Percentiles rank a stretch among this genome's conserved stretches.
Conservation (phyloP, 2,888 invertebrate species). For the Clunio marinus region DNA sequence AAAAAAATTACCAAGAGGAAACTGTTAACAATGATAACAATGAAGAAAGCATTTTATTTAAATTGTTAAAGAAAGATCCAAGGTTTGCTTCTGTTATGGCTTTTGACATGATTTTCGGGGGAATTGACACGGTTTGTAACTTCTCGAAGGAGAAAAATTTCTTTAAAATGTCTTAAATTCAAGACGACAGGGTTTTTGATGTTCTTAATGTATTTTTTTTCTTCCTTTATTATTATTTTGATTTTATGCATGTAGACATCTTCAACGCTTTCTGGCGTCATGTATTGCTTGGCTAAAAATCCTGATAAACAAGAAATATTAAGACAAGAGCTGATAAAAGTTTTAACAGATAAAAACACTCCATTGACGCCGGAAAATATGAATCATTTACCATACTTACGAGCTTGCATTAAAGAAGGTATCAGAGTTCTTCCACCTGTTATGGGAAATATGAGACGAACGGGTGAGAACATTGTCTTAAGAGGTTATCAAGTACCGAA, state of each 20-base stretch:
- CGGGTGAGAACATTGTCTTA: conserved; percentile 57
- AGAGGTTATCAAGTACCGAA: conserved; percentile 53
- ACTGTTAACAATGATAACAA: conserved; percentile 39
- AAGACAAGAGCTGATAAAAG: conserved; percentile 55
- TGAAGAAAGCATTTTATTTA: conserved; percentile 51
- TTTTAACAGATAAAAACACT: conserved; percentile 50
- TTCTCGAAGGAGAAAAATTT: background rate
- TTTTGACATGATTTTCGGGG: conserved; percentile 55
- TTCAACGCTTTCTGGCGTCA: too few relatives aligned
- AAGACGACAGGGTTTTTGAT: background rate
- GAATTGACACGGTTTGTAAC: conserved; percentile 55
- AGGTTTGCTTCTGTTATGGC: conserved; percentile 53
- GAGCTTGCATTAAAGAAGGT: conserved; percentile 69
- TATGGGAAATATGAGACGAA: conserved; percentile 56
- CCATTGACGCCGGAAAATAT: conserved; percentile 51
- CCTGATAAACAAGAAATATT: conserved; percentile 61
- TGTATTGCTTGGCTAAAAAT: too few relatives aligned
- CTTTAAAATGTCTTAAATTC: background rate
- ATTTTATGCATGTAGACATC: too few relatives aligned
- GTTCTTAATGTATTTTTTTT: background rate
- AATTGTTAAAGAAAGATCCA: conserved; percentile 50
- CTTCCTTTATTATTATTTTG: too few relatives aligned
- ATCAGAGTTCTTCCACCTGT: conserved; percentile 60
- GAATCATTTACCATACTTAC: conserved; percentile 58
- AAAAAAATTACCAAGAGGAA: background rate